phyloP scores from a whole-genome alignment of 2,888 invertebrate species.

The Cantharis rustica region DNA sequence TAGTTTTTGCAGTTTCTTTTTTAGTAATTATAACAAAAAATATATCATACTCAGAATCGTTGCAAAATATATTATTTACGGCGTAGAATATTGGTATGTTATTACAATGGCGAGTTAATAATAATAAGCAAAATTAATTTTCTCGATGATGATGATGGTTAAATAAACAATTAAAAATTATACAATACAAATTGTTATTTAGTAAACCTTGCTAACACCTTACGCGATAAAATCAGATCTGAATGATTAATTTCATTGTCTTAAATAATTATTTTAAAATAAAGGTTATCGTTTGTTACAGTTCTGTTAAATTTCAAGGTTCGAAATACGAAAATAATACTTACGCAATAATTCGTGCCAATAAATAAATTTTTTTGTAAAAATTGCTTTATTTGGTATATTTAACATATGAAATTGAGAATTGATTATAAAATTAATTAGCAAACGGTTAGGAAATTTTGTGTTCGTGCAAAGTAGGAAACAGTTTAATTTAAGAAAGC shows the following conservation, averaged over 20 bases:
- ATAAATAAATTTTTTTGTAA: background rate
- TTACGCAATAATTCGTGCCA: background rate
- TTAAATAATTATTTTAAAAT: background rate
- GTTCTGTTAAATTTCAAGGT: background rate
- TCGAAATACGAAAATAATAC: background rate
- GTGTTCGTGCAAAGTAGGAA: conserved; percentile 4
- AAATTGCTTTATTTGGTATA: background rate
- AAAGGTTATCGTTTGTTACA: background rate
- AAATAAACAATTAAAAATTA: background rate
- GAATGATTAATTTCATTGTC: background rate
- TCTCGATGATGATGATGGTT: background rate
- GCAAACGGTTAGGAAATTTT: background rate
- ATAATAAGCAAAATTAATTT: background rate
- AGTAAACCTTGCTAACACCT: conserved; percentile 1
- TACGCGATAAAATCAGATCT: background rate
- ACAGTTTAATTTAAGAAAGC: conserved; percentile 14
- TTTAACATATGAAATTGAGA: background rate
- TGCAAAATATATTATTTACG: background rate
- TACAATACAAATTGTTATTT: background rate
- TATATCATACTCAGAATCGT: background rate
- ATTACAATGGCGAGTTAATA: background rate
- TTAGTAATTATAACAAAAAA: background rate
- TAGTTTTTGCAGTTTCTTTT: background rate
- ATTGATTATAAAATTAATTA: background rate
- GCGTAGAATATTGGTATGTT: background rate